Evolutionary conservation across 2,113 vertebrate species (phyloP).

Genomic region (Rhadina sibilatrix): DNA sequence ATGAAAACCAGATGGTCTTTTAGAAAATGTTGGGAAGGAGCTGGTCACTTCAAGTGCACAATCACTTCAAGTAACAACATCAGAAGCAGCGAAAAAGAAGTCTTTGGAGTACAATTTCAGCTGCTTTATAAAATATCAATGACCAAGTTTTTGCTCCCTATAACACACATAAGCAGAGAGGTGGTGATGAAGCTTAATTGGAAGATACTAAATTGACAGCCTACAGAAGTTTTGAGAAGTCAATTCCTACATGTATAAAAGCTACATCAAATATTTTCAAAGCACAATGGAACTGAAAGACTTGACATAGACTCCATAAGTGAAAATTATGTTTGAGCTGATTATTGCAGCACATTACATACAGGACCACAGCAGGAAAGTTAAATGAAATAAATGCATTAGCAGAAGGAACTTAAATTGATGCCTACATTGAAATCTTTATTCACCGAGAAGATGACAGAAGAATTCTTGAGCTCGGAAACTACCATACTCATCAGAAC

Average conservation of each 20-base stretch:
- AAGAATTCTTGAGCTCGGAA: neutral
- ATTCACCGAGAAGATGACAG: neutral
- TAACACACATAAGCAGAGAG: neutral
- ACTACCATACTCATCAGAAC: neutral
- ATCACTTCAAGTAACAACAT: neutral
- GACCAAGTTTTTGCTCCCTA: neutral
- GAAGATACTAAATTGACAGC: neutral
- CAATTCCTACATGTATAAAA: neutral
- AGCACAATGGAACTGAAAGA: neutral
- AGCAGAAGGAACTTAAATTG: neutral
- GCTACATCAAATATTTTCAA: neutral
- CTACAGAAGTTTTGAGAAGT: neutral
- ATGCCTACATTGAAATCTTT: neutral
- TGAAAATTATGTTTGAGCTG: neutral
- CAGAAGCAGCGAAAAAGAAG: neutral
- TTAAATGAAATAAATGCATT: neutral
- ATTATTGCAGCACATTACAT: neutral
- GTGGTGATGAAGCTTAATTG: neutral
- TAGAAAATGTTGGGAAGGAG: neutral
- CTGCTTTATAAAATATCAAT: neutral
- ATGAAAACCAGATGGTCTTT: neutral
- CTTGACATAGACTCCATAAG: neutral
- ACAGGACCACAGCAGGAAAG: neutral
- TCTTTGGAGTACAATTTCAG: neutral
- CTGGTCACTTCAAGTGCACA: neutral